phyloP scores from a whole-genome alignment of 2,113 vertebrate species.

The Cheilinus undulatus region DNA sequence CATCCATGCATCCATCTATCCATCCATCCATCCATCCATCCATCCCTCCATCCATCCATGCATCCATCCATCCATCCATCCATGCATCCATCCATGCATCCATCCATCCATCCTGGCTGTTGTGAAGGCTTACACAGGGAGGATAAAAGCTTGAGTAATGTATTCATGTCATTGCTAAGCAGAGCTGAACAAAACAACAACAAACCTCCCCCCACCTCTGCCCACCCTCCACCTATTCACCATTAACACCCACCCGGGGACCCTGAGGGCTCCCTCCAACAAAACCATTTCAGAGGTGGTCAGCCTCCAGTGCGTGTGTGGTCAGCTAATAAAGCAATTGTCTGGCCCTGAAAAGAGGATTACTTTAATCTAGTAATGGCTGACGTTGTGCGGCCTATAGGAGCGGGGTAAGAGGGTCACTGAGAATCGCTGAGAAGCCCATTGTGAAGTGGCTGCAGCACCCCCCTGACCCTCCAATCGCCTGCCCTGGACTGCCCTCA shows the following conservation, averaged over 20 bases:
- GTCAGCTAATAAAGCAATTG: constrained; percentile 83
- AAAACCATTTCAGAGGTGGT: constrained; percentile 79
- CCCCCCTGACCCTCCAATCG: background rate
- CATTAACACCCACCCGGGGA: constrained; percentile 39
- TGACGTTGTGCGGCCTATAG: constrained; percentile 60
- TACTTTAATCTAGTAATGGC: constrained; percentile 84
- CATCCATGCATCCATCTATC: background rate
- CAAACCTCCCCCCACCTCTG: constrained; percentile 16
- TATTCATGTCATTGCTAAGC: constrained; percentile 59
- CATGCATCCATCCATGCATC: too few species aligned
- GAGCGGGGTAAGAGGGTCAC: constrained; percentile 68
- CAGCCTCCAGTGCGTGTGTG: constrained; percentile 80
- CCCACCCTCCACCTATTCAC: background rate
- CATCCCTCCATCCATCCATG: too few species aligned
- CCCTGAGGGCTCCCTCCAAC: constrained; percentile 70
- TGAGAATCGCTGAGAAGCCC: constrained; percentile 60
- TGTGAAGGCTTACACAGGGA: constrained; percentile 24
- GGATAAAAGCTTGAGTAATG: constrained; percentile 11
- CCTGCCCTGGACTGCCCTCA: constrained; percentile 40
- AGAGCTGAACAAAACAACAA: constrained; percentile 32
- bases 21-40: too few species aligned
- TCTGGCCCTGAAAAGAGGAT: constrained; percentile 83
- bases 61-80: background rate
- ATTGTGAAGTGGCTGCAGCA: constrained; percentile 63
- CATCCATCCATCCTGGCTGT: background rate